Evolutionary conservation across 2,888 invertebrate genomes (phyloP).

Genomic region (Uropetala carovei): DNA sequence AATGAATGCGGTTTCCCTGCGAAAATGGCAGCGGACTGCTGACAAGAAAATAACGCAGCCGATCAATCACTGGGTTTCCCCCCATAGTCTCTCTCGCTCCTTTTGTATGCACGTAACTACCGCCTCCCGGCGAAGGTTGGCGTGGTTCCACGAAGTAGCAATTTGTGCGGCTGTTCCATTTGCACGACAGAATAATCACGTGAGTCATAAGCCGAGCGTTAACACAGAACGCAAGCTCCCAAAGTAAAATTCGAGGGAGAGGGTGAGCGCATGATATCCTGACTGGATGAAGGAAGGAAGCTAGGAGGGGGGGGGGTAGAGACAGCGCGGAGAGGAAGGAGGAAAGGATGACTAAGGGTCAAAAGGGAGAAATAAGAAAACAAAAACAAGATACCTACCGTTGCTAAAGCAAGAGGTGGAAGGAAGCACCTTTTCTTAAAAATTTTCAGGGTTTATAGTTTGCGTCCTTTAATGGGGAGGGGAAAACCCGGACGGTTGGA

Average conservation of each 20-base stretch:
- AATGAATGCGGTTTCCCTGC: not conserved
- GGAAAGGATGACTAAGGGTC: not conserved
- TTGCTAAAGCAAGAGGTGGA: too few relatives aligned
- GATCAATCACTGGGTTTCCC: constrained; percentile 21
- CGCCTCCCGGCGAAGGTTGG: not conserved
- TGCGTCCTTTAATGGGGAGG: too few relatives aligned
- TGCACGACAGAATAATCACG: constrained; percentile 32
- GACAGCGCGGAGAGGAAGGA: not conserved
- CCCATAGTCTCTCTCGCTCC: not conserved
- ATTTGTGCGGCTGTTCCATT: constrained; percentile 5
- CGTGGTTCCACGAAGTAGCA: constrained; percentile 25
- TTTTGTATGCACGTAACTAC: constrained; percentile 3
- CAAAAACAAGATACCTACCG: too few relatives aligned
- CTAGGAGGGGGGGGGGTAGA: not conserved
- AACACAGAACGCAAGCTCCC: not conserved
- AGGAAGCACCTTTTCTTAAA: too few relatives aligned
- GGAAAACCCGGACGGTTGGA: too few relatives aligned
- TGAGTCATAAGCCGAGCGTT: constrained; percentile 24
- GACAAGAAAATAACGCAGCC: not conserved
- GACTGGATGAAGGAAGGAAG: not conserved
- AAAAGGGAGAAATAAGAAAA: too few relatives aligned
- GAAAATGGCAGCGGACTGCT: not conserved
- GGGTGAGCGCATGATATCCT: not conserved
- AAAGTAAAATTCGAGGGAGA: not conserved
- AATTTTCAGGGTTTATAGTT: too few relatives aligned